Conservation (phyloP, 2,113 vertebrate genomes). For the Nothobranchius furzeri region DNA sequence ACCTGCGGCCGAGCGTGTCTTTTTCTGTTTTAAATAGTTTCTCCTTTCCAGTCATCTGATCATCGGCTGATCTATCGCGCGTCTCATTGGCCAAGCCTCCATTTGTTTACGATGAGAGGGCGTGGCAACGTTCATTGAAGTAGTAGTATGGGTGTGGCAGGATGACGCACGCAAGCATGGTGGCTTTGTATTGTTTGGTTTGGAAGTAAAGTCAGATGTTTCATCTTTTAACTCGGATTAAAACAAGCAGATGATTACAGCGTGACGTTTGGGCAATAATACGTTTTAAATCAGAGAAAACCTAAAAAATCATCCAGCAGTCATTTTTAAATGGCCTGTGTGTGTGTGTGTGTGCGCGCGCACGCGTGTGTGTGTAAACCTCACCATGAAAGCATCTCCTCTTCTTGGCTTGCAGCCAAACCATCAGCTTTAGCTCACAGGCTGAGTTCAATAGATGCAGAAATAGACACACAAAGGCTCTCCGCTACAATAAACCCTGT, state of each 20-base stretch:
- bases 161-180: conserved; percentile 30
- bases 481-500: conserved; percentile 56
- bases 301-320: no score
- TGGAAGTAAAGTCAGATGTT: background rate
- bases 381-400: conserved; percentile 18
- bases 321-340: no score
- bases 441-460: conserved; percentile 48
- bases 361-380: no score
- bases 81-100: conserved; percentile 82
- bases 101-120: conserved; percentile 69
- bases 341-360: no score
- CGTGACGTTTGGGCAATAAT: no score
- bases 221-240: no score
- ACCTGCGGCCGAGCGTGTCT: conserved; percentile 50
- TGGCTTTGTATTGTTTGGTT: background rate
- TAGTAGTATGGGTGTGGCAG: conserved; percentile 50
- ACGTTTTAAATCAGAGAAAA: no score
- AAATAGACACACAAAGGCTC: conserved; percentile 41
- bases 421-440: conserved; percentile 57
- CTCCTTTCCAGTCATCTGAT: conserved; percentile 78
- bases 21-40: conserved; percentile 82
- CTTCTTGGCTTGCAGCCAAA: conserved; percentile 53
- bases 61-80: conserved; percentile 78
- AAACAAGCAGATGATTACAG: no score
- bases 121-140: conserved; percentile 75